phyloP scores from a whole-genome alignment of 2,113 vertebrate species.

The Ctenodactylus gundi region DNA sequence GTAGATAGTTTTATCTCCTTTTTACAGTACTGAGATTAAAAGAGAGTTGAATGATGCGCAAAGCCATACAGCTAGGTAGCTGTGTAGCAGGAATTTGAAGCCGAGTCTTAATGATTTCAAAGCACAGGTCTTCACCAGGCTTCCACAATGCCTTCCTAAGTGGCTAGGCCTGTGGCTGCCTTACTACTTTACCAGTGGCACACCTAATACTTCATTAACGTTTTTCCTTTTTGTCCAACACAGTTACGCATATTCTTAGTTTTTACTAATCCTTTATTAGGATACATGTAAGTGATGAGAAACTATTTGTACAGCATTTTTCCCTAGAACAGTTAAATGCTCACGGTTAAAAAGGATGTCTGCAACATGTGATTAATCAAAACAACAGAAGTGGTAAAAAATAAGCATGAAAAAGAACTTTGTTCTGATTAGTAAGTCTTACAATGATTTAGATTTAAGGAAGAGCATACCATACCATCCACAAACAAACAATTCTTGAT shows the following conservation, averaged over 20 bases:
- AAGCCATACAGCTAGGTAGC: not conserved
- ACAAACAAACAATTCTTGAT: not conserved
- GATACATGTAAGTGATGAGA: not conserved
- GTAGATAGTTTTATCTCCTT: not conserved
- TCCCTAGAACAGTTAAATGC: not conserved
- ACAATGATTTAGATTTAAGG: slow-evolving; percentile 2
- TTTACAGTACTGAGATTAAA: not conserved
- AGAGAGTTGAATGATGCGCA: not conserved
- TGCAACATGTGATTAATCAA: not conserved
- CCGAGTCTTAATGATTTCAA: not conserved
- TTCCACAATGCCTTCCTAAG: not conserved
- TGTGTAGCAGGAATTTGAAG: not conserved
- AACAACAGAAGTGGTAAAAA: not conserved
- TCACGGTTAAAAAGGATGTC: not conserved
- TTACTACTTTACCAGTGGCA: not conserved
- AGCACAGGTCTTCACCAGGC: not conserved
- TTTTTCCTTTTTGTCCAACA: not conserved
- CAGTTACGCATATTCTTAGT: not conserved
- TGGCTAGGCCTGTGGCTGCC: not conserved
- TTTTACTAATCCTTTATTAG: not conserved
- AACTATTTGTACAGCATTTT: not conserved
- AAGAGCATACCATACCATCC: not conserved
- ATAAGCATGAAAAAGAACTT: not conserved
- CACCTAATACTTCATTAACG: not conserved
- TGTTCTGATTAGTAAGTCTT: not conserved